A percentile compares a stretch with the other conserved stretches of the same genome.
phyloP scores from a whole-genome alignment of 2,888 invertebrate genomes.

The Oeneis ivallda region DNA sequence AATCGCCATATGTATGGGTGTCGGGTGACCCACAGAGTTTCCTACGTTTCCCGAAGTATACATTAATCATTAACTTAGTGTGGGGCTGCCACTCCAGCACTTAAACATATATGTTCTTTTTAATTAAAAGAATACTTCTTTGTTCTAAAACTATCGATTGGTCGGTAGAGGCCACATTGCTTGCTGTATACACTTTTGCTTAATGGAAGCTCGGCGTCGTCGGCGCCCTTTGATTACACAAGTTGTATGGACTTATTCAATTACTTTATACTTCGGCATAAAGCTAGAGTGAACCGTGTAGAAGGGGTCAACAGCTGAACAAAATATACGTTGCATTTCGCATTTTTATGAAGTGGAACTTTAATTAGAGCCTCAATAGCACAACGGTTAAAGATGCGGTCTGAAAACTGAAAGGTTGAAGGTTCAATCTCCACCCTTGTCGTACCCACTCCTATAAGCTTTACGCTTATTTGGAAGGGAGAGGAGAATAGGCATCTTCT shows the following conservation, averaged over 20 bases:
- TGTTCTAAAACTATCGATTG: slow-evolving; percentile 27
- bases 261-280: slow-evolving; percentile 18
- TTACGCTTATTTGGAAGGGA: no score
- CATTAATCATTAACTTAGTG: no score
- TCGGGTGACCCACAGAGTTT: not conserved
- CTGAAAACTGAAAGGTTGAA: no score
- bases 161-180: slow-evolving; percentile 30
- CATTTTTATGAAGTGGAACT: no score
- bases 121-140: slow-evolving; percentile 7
- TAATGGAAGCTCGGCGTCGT: slow-evolving; percentile 37
- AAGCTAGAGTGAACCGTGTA: not conserved
- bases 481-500: no score
- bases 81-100: no score
- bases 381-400: no score
- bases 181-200: slow-evolving; percentile 34
- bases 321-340: no score
- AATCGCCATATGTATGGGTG: not conserved
- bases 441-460: no score
- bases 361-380: not conserved
- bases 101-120: no score
- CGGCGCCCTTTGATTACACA: slow-evolving; percentile 29
- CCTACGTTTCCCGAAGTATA: no score
- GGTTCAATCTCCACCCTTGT: no score
- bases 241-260: slow-evolving; percentile 29
- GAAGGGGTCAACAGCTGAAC: not conserved